Evolutionary conservation across 2,113 vertebrate genomes (phyloP).

Genomic region (Brachyistius frenatus): DNA sequence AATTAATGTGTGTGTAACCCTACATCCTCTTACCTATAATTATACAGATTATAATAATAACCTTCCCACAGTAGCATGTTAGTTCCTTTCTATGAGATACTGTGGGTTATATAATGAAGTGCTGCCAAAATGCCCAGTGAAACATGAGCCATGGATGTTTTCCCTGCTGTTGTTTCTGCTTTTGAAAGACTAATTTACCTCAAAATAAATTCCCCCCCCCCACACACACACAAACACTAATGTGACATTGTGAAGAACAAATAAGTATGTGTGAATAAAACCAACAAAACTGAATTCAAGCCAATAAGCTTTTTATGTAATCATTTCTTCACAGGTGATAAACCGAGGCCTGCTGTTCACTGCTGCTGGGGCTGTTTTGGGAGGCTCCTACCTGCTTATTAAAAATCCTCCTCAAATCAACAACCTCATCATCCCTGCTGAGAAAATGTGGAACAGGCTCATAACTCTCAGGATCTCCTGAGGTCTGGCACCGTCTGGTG

Average conservation of each 20-base stretch:
- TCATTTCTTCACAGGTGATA: conserved; percentile 83
- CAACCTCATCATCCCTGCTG: conserved; percentile 53
- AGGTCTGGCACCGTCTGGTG: neutral
- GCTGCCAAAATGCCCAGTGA: neutral
- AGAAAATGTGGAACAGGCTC: conserved; percentile 77
- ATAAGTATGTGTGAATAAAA: neutral
- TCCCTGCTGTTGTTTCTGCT: neutral
- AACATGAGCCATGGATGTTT: neutral
- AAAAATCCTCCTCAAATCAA: conserved; percentile 70
- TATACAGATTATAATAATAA: too few species aligned
- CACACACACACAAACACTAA: neutral
- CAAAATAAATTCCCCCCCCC: neutral
- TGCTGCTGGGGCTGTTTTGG: conserved; percentile 70
- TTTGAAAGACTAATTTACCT: neutral
- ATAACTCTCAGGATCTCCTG: conserved; percentile 60
- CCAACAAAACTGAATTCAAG: neutral
- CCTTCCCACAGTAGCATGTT: neutral
- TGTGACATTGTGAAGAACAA: neutral
- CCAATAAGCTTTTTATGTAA: neutral
- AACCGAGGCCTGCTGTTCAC: conserved; percentile 82
- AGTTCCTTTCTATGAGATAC: neutral
- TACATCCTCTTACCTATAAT: too few species aligned
- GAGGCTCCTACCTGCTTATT: conserved; percentile 79
- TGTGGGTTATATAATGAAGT: neutral
- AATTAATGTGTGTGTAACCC: too few species aligned